Evolutionary conservation across 2,888 invertebrate species (phyloP), one percentile per base, ranked within the genome.

Genomic region (Heliconius ethilla): DNA sequence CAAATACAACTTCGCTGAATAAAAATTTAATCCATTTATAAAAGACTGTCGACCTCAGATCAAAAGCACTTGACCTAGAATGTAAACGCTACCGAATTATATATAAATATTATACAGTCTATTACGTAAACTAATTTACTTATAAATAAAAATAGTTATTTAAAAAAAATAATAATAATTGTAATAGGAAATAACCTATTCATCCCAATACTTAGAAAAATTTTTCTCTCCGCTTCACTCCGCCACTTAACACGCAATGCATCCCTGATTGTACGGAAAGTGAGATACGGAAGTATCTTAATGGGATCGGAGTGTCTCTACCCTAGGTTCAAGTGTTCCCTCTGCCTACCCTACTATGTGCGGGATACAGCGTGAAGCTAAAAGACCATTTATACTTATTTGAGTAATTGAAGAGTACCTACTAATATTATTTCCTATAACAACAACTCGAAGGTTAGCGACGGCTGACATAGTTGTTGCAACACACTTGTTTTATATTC

Each of bases 51-150:
- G 67, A 72, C 66, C 45, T 73, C 18, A 62, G 25, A 69, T 75
- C 65, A 51, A 37, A 80, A 63, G 63, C 13, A 76, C 70, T 79
- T 81, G 78, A 79, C 79, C 76, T 75, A 70, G 67, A 73, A 80
- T 75, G 70, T 76, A 73, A 40, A 40, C 37, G 40, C 73, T n/a
- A 62, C 73, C 27, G 27, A n/a, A n/a, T n/a, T 72, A 62, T 37
- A 33, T 70, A 55, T 51, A n/a, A n/a, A 70, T 55, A 25, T 40
- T 55, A 18, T 25, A 51, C 51, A 69, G 25, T 7, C 27, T n/a
- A 15, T 40, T 45, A 51, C 70, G 55, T 55, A 33, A 72, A 62
- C 45, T 25, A 13, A 25, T 25, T 22, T 2, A 51, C 51, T 18
- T 51, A 51, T 51, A 40, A 18, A 51, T 45, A 45, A 18, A 51